Conservation (phyloP, 2,797 vertebrate genomes). For the Hippocampus kuda region DNA sequence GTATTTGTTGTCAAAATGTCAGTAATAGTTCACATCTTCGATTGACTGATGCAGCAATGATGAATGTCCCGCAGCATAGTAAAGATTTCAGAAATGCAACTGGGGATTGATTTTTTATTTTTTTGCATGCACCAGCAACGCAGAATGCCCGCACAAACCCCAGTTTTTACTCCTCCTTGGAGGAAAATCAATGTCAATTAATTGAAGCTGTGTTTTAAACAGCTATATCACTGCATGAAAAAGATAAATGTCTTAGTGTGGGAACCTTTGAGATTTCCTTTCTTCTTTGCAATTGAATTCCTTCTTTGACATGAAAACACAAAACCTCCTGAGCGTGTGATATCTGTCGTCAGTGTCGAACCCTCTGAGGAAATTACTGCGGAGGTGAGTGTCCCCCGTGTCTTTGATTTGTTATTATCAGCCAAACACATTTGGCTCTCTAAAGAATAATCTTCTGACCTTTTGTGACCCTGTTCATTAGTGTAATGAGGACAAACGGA, state of each 20-base stretch:
- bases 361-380: conserved; percentile 26
- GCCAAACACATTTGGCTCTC: neutral
- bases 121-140: neutral
- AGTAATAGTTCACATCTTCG: too few species aligned
- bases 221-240: conserved; percentile 16
- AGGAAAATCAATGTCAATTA: conserved; percentile 38
- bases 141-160: neutral
- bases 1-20: too few species aligned
- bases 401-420: conserved; percentile 18
- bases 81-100: too few species aligned
- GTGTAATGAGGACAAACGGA: neutral
- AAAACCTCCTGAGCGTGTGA: conserved; percentile 10
- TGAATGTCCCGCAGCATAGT: too few species aligned
- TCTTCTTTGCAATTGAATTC: conserved; percentile 16
- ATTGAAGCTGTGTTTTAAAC: conserved; percentile 26
- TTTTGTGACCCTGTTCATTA: conserved; percentile 6
- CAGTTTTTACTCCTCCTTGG: conserved; percentile 6
- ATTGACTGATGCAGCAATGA: too few species aligned
- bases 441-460: conserved; percentile 9
- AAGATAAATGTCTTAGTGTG: conserved; percentile 18
- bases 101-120: too few species aligned
- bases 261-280: conserved; percentile 14
- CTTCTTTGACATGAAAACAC: conserved; percentile 5
- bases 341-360: conserved; percentile 7
- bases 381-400: conserved; percentile 5